Evolutionary conservation across 2,797 vertebrate species (phyloP).

Genomic region (Sebastes cheni): DNA sequence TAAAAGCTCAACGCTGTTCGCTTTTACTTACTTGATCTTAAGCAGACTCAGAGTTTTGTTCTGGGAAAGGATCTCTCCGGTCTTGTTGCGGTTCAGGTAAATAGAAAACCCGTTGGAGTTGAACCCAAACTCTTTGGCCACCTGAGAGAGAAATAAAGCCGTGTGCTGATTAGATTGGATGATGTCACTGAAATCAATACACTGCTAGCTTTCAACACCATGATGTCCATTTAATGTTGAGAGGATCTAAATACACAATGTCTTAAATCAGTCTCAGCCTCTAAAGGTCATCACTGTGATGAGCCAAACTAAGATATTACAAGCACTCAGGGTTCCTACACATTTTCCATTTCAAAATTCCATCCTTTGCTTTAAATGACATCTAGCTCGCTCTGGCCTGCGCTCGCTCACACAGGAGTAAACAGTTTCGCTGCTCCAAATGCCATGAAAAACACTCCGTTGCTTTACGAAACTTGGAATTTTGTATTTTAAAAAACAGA

Average conservation of each 20-base stretch:
- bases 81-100: conserved; percentile 96
- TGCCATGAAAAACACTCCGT: too few species aligned
- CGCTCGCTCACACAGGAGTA: too few species aligned
- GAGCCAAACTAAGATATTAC: conserved; percentile 15
- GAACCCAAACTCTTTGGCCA: conserved; percentile 97
- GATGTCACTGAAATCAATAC: neutral
- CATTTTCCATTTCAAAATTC: too few species aligned
- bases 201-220: neutral
- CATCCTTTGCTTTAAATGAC: too few species aligned
- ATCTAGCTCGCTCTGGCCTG: too few species aligned
- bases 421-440: too few species aligned
- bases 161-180: neutral
- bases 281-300: neutral
- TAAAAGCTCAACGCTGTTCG: neutral
- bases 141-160: conserved; percentile 75
- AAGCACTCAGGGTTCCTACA: neutral
- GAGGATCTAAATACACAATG: neutral
- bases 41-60: conserved; percentile 93
- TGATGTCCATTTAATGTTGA: neutral
- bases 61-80: conserved; percentile 91
- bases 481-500: too few species aligned
- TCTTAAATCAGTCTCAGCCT: neutral
- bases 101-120: conserved; percentile 94
- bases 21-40: conserved; percentile 93
- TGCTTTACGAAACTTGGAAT: rapidly evolving